A percentile compares a stretch with the other conserved stretches of the same genome.
phyloP scores from a whole-genome alignment of 2,113 vertebrate species.

The Machaerirhynchus nigripectus region DNA sequence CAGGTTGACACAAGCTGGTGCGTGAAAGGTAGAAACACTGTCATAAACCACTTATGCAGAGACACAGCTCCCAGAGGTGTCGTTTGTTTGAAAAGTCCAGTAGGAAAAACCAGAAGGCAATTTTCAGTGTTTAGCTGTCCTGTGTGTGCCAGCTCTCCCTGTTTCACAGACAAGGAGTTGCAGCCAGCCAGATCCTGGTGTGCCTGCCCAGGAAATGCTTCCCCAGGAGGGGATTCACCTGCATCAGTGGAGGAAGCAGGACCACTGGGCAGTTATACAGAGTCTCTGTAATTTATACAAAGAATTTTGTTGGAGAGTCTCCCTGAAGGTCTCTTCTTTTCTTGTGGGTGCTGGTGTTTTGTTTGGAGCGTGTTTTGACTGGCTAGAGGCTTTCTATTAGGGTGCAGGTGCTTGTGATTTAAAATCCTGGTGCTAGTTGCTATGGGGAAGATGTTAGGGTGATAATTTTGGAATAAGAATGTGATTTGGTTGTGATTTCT shows the following conservation, averaged over 20 bases:
- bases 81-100: neutral
- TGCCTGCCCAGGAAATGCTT: neutral
- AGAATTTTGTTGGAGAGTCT: neutral
- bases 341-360: neutral
- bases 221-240: neutral
- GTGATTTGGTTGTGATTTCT: neutral
- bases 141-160: neutral
- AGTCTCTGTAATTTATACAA: neutral
- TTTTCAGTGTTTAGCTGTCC: neutral
- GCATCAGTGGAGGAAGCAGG: neutral
- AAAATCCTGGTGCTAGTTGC: neutral
- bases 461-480: neutral
- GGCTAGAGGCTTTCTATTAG: neutral
- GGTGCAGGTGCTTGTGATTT: neutral
- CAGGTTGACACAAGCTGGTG: neutral
- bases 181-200: neutral
- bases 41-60: neutral
- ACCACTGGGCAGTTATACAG: neutral
- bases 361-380: fast-evolving
- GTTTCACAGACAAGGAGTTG: neutral
- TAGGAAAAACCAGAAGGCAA: neutral
- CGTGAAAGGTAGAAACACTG: neutral
- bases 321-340: neutral
- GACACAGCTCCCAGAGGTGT: neutral
- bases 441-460: neutral